Conservation (phyloP, 2,888 invertebrate species). For the Priocnemis perturbator region DNA sequence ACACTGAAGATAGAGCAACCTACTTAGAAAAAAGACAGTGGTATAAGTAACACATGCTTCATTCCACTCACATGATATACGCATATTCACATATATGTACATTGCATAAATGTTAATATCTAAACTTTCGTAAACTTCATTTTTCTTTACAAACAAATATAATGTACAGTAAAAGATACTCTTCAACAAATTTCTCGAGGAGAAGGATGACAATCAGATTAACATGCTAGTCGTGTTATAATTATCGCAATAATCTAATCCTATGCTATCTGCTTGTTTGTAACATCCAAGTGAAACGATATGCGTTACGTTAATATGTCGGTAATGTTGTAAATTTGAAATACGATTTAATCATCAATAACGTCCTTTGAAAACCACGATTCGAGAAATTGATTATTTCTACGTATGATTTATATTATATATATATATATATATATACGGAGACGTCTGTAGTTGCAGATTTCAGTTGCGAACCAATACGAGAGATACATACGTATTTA, state of each 20-base stretch:
- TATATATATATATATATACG: too few relatives aligned
- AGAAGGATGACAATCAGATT: slow-evolving; percentile 28
- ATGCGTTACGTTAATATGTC: slow-evolving; percentile 37
- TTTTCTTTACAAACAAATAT: slow-evolving; percentile 31
- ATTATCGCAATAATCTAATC: slow-evolving; percentile 30
- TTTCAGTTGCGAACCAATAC: too few relatives aligned
- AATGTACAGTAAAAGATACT: slow-evolving; percentile 23
- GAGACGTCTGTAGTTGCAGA: too few relatives aligned
- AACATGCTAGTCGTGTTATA: slow-evolving; percentile 37
- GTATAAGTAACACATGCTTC: slow-evolving; percentile 21
- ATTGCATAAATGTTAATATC: slow-evolving; percentile 46
- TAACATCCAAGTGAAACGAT: slow-evolving; percentile 37
- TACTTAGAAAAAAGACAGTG: slow-evolving; percentile 27
- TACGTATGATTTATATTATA: too few relatives aligned
- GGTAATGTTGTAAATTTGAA: slow-evolving; percentile 46
- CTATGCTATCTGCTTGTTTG: slow-evolving; percentile 24
- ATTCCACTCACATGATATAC: slow-evolving; percentile 38
- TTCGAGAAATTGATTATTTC: too few relatives aligned
- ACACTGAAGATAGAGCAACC: slow-evolving; percentile 20
- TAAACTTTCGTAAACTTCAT: slow-evolving; percentile 31
- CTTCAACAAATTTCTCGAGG: slow-evolving; percentile 20
- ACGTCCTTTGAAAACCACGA: neutral
- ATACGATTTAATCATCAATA: slow-evolving; percentile 37
- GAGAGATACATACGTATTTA: too few relatives aligned
- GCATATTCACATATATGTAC: slow-evolving; percentile 49